Evolutionary conservation across 2,888 invertebrate species (phyloP).

Genomic region (Osmoderma eremita): DNA sequence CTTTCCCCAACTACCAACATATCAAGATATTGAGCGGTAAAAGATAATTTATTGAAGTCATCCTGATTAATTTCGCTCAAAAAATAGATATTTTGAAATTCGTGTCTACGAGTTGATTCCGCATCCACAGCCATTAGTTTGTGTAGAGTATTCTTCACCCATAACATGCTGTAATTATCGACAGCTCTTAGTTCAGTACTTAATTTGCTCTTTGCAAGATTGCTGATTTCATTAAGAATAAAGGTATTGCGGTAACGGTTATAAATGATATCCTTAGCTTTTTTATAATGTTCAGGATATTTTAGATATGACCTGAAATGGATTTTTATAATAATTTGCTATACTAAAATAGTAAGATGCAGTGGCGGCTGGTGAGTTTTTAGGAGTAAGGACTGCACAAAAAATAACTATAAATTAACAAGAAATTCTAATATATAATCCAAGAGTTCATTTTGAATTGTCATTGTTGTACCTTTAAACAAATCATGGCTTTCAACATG

Average conservation of each 20-base stretch:
- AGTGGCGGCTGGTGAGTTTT: not conserved
- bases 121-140: conserved; percentile 40
- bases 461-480: too few species aligned
- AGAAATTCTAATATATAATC: too few species aligned
- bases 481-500: too few species aligned
- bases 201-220: conserved; percentile 30
- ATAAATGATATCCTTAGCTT: conserved; percentile 38
- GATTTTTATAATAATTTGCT: not conserved
- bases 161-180: conserved; percentile 38
- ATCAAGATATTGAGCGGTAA: conserved; percentile 48
- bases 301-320: conserved; percentile 23
- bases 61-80: conserved; percentile 29
- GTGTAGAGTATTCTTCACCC: conserved; percentile 43
- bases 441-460: too few species aligned
- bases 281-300: conserved; percentile 46
- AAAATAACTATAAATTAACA: too few species aligned
- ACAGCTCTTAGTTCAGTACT: conserved; percentile 16
- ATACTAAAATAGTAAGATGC: not conserved
- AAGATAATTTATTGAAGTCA: conserved; percentile 41
- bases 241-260: conserved; percentile 29
- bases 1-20: conserved; percentile 49
- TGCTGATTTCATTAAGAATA: conserved; percentile 16
- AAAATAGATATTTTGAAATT: conserved; percentile 42
- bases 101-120: conserved; percentile 39
- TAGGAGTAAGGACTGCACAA: too few species aligned